Conservation (phyloP, 2,113 vertebrate genomes). For the Miniopterus natalensis region DNA sequence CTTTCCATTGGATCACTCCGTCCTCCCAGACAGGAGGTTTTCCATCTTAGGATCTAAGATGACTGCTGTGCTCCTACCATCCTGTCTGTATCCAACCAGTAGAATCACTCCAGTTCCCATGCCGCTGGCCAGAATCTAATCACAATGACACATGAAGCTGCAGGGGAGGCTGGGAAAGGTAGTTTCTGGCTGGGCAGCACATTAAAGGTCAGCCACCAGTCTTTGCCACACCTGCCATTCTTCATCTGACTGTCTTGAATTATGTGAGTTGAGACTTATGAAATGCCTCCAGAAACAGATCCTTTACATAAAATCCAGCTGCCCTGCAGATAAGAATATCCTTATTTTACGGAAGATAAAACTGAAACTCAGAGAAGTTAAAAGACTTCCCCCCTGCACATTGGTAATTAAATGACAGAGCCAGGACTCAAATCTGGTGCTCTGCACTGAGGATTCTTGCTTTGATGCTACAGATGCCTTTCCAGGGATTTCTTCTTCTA, state of each 20-base stretch:
- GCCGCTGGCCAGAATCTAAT: neutral
- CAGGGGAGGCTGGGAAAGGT: neutral
- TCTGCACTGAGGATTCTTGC: neutral
- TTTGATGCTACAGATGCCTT: neutral
- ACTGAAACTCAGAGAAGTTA: neutral
- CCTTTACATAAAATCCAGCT: constrained; percentile 1
- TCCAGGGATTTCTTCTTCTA: neutral
- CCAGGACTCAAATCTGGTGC: neutral
- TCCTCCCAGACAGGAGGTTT: neutral
- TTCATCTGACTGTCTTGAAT: neutral
- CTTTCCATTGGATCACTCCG: neutral
- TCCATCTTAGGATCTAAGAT: neutral
- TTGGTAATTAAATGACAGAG: neutral
- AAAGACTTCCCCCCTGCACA: neutral
- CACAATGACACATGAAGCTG: neutral
- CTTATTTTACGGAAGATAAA: neutral
- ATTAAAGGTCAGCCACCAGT: neutral
- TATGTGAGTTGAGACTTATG: constrained; percentile 7
- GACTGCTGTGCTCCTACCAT: neutral
- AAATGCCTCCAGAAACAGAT: neutral
- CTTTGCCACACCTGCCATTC: neutral
- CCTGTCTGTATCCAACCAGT: neutral
- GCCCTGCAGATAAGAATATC: neutral
- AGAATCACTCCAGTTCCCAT: neutral
- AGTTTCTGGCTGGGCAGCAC: neutral